Evolutionary conservation across 2,888 invertebrate species (phyloP).

Genomic region (Peribatodes rhomboidaria): DNA sequence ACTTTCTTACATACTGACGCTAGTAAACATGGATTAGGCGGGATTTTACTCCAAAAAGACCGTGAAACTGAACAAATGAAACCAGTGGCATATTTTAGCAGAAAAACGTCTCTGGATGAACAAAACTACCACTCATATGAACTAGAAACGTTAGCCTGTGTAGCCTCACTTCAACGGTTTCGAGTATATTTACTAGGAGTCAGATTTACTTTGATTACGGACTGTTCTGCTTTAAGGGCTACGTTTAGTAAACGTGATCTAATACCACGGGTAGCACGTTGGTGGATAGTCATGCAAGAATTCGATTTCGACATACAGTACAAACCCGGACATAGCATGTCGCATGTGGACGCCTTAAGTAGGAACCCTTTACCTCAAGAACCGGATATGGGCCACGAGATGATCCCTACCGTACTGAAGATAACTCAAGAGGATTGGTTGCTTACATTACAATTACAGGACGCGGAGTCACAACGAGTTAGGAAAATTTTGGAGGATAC

Average conservation of each 20-base stretch:
- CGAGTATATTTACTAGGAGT: slow-evolving; percentile 5
- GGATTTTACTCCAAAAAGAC: not conserved
- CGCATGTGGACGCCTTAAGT: slow-evolving; percentile 5
- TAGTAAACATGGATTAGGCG: not conserved
- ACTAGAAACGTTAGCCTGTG: slow-evolving; percentile 3
- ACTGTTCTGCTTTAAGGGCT: not conserved
- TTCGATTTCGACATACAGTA: not conserved
- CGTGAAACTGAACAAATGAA: not conserved
- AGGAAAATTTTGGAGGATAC: too few species aligned
- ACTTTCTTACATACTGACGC: not conserved
- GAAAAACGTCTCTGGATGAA: not conserved
- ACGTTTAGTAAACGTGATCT: not conserved
- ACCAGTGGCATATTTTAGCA: slow-evolving; percentile 3
- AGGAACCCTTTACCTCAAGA: not conserved
- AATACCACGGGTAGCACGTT: too few species aligned
- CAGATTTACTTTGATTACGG: slow-evolving; percentile 4
- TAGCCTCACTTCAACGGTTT: not conserved
- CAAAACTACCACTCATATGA: not conserved
- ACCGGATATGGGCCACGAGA: not conserved
- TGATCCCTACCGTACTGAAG: too few species aligned
- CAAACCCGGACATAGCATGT: not conserved
- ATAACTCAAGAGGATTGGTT: too few species aligned
- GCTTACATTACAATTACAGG: too few species aligned
- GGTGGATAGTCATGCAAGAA: not conserved
- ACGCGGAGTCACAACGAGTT: too few species aligned